Percentiles rank a stretch among this genome's conserved stretches.
Evolutionary conservation across 2,888 invertebrate genomes (phyloP).

Genomic region (Sesamia inferens): DNA sequence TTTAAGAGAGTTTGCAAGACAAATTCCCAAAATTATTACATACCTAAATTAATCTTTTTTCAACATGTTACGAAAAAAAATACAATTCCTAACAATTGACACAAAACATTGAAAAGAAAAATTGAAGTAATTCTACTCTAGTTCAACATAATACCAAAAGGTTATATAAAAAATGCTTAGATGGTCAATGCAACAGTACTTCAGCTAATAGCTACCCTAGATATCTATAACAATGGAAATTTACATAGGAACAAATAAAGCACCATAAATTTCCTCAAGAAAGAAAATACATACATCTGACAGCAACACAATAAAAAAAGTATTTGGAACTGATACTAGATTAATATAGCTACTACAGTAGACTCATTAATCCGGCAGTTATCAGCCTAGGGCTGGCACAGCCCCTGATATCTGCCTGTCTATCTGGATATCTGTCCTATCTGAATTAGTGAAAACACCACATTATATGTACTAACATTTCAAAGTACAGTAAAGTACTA

Average conservation of each 20-base stretch:
- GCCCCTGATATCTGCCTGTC: too few species aligned
- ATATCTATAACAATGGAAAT: slow-evolving; percentile 24
- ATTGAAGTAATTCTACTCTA: slow-evolving; percentile 7
- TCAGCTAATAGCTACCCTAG: slow-evolving; percentile 22
- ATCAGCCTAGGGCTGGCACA: too few species aligned
- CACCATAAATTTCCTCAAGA: slow-evolving; percentile 27
- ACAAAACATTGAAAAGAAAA: slow-evolving; percentile 28
- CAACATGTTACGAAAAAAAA: slow-evolving; percentile 9
- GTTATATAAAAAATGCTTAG: slow-evolving; percentile 6
- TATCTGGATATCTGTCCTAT: too few species aligned
- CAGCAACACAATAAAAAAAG: too few species aligned
- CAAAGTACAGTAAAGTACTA: too few species aligned
- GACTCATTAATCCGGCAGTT: too few species aligned
- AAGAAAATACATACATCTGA: too few species aligned
- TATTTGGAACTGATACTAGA: not conserved
- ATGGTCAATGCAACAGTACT: slow-evolving; percentile 49
- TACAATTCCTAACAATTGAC: slow-evolving; percentile 18
- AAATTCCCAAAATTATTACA: slow-evolving; percentile 19
- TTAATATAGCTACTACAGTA: too few species aligned
- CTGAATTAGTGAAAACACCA: too few species aligned
- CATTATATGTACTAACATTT: too few species aligned
- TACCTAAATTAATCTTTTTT: not conserved
- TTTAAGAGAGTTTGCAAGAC: slow-evolving; percentile 6
- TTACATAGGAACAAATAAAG: slow-evolving; percentile 41
- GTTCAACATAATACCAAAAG: slow-evolving; percentile 15